These are phyloP conservation scores for Dendrophyllia cribrosa DNA, from an alignment of 64 coral and sea anemone species.

Conservation along the genomic window DNA sequence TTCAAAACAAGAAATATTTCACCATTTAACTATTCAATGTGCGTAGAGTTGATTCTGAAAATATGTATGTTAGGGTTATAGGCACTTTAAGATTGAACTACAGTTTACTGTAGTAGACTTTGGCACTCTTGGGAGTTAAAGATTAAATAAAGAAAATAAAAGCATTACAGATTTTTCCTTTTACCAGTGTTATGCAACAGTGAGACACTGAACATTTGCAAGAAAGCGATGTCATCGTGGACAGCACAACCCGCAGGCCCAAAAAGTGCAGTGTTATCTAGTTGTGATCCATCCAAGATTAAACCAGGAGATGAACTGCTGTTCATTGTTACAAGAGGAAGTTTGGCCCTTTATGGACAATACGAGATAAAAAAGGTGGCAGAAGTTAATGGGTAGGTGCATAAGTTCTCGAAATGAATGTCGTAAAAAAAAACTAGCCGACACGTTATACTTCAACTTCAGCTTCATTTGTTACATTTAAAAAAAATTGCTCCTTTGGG, in stretches of 20 bases:
- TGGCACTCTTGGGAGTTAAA: too few species aligned
- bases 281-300: slow-evolving; percentile 16
- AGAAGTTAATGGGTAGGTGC: slow-evolving; percentile 14
- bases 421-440: background rate
- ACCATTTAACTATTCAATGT: too few species aligned
- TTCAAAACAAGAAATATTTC: too few species aligned
- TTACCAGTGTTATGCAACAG: slow-evolving; percentile 7
- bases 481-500: too few species aligned
- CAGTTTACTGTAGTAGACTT: too few species aligned
- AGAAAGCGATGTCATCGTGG: background rate
- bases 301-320: slow-evolving; percentile 24
- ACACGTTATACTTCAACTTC: too few species aligned
- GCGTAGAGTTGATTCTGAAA: too few species aligned
- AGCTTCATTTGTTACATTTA: too few species aligned
- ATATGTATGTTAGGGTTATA: too few species aligned
- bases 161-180: background rate
- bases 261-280: background rate
- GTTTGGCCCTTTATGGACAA: slow-evolving; percentile 22
- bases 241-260: background rate
- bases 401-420: background rate
- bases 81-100: too few species aligned
- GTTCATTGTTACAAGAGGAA: slow-evolving; percentile 35
- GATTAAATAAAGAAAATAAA: too few species aligned
- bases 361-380: slow-evolving; percentile 43
- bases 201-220: background rate